These are phyloP conservation scores for Acestrorhynchus altus DNA, from an alignment of 2,797 vertebrate species.

Conservation along the genomic window DNA sequence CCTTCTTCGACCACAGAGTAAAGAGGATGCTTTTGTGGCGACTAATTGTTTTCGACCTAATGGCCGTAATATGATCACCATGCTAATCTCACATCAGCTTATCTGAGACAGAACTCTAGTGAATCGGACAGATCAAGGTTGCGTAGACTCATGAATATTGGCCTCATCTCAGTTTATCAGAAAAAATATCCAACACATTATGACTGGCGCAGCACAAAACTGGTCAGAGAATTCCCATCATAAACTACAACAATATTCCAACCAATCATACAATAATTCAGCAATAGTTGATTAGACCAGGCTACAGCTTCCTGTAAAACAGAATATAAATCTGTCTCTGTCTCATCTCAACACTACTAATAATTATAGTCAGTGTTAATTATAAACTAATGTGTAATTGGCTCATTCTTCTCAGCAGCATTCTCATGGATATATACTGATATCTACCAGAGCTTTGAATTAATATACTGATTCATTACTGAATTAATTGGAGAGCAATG, in stretches of 20 bases:
- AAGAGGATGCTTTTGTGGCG: constrained; percentile 19
- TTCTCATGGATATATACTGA: constrained; percentile 15
- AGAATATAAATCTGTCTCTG: constrained; percentile 4
- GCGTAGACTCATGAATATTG: constrained; percentile 13
- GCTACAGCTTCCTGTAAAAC: not conserved
- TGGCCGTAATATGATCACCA: constrained; percentile 28
- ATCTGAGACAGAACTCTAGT: constrained; percentile 19
- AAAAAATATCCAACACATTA: not conserved
- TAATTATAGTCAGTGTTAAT: constrained; percentile 51
- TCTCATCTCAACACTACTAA: not conserved
- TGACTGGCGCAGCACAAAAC: not conserved
- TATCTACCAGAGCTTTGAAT: constrained; percentile 17
- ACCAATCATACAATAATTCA: not conserved
- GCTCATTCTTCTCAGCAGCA: constrained; percentile 27
- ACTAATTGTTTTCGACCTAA: constrained; percentile 50
- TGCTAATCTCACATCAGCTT: constrained; percentile 26
- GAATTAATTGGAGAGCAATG: constrained; percentile 23
- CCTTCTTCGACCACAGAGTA: constrained; percentile 34
- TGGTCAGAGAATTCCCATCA: not conserved
- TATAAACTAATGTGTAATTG: constrained; percentile 39
- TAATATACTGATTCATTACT: constrained; percentile 31
- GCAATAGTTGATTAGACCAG: not conserved
- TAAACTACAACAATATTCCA: not conserved
- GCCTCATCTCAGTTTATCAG: constrained; percentile 23
- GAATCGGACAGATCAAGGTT: constrained; percentile 30